Conservation (phyloP, 1,140 invertebrate genomes). For the Drosophila arawakana region DNA sequence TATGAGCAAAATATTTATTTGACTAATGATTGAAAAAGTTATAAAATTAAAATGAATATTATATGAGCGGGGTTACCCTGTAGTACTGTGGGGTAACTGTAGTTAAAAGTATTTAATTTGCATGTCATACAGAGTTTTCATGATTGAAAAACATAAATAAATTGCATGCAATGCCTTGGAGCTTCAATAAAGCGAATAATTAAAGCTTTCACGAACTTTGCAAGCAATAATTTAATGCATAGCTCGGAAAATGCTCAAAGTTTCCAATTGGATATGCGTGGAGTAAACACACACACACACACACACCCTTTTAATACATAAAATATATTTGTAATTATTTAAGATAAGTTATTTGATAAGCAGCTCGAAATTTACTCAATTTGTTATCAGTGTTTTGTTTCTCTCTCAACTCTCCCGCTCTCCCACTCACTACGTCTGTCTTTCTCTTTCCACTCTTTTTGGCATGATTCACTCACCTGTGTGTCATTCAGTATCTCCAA, state of each 20-base stretch:
- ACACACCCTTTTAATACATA: background rate
- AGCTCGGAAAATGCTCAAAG: conserved; percentile 3
- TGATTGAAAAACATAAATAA: conserved; percentile 32
- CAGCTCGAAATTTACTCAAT: conserved; percentile 1
- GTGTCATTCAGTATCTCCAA: conserved; percentile 99
- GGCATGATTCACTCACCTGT: conserved; percentile 86
- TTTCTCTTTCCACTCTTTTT: conserved; percentile 6
- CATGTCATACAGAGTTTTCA: conserved; percentile 38
- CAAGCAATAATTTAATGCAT: conserved; percentile 39
- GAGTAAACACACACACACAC: background rate
- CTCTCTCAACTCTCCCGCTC: conserved; percentile 5
- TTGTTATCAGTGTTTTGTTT: conserved; percentile 33
- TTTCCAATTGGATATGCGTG: conserved; percentile 29
- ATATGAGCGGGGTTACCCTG: too few species aligned
- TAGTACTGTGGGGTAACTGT: background rate
- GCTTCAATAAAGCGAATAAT: conserved; percentile 66
- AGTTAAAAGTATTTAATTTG: conserved; percentile 15
- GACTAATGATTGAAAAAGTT: background rate
- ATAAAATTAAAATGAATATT: background rate
- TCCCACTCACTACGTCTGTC: background rate
- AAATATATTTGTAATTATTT: conserved; percentile 9
- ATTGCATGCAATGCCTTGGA: conserved; percentile 41
- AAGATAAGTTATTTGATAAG: conserved; percentile 36
- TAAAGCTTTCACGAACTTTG: conserved; percentile 51
- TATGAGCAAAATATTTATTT: background rate